These are phyloP conservation scores for Rhizomys pruinosus DNA, from an alignment of 2,113 vertebrate species.

Conservation along the genomic window DNA sequence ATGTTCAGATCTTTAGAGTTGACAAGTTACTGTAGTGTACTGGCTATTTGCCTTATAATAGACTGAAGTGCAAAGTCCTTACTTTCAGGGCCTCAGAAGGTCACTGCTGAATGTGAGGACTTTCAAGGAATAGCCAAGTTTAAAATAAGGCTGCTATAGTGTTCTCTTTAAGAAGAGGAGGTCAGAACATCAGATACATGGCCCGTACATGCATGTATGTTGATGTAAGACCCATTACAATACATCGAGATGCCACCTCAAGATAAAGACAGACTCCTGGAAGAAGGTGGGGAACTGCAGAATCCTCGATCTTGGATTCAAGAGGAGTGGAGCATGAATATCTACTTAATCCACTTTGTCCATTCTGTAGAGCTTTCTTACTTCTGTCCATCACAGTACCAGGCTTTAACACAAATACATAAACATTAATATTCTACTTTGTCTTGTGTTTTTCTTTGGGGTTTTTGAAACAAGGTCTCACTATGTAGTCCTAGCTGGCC, in stretches of 20 bases:
- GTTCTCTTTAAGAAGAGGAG: background rate
- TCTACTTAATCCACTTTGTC: background rate
- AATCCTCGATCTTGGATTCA: background rate
- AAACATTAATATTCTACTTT: background rate
- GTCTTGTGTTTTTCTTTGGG: background rate
- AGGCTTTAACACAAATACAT: background rate
- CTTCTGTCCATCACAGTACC: background rate
- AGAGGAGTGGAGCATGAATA: background rate
- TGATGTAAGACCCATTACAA: background rate
- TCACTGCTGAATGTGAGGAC: background rate
- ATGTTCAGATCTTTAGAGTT: background rate
- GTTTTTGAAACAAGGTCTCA: background rate
- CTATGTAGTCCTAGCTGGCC: background rate
- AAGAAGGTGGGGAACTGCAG: background rate
- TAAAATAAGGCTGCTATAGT: background rate
- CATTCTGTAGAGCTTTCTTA: background rate
- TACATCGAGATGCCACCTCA: rapidly evolving
- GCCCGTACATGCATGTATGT: background rate
- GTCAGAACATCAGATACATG: background rate
- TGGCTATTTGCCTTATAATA: background rate
- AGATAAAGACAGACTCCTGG: background rate
- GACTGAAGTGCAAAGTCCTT: background rate
- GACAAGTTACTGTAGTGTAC: background rate
- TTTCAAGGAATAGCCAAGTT: slow-evolving; percentile 18
- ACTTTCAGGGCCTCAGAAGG: background rate